These are phyloP conservation scores for Carcina quercana DNA, from an alignment of 2,888 invertebrate species.

Conservation along the genomic window DNA sequence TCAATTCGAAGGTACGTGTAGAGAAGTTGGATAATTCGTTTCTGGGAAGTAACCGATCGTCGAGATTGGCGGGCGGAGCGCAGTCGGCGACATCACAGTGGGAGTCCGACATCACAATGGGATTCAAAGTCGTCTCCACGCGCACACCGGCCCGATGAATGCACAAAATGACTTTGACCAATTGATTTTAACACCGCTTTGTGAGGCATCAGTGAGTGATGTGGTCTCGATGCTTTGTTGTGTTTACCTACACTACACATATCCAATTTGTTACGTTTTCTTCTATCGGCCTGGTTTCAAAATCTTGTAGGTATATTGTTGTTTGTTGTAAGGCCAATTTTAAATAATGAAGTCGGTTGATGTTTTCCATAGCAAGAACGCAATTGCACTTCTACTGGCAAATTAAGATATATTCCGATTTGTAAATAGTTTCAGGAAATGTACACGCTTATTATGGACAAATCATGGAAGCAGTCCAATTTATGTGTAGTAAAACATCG, in stretches of 20 bases:
- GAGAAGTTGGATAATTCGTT: conserved; percentile 21
- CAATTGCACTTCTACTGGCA: neutral
- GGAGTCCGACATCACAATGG: conserved; percentile 51
- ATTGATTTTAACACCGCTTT: conserved; percentile 64
- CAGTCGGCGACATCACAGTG: conserved; percentile 51
- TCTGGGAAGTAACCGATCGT: conserved; percentile 32
- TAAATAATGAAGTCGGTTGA: no score
- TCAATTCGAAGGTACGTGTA: no score
- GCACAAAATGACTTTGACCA: conserved; percentile 60
- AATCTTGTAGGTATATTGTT: no score
- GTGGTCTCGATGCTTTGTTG: conserved; percentile 30
- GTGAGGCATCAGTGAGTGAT: conserved; percentile 31
- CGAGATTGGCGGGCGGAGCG: conserved; percentile 36
- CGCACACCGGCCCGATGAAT: conserved; percentile 41
- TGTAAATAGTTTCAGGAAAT: no score
- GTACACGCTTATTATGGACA: conserved; percentile 19
- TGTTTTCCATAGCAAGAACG: no score
- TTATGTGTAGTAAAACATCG: no score
- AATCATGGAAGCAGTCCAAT: conserved; percentile 11
- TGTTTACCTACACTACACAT: conserved; percentile 30
- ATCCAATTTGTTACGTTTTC: conserved; percentile 26
- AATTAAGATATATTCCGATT: neutral
- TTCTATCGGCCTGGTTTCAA: no score
- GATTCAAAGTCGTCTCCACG: conserved; percentile 43
- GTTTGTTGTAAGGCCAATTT: no score